Percentiles rank a stretch among this genome's conserved stretches.
These are phyloP conservation scores for Typhlichthys subterraneus DNA, from an alignment of 2,797 vertebrate species.

Conservation along the genomic window DNA sequence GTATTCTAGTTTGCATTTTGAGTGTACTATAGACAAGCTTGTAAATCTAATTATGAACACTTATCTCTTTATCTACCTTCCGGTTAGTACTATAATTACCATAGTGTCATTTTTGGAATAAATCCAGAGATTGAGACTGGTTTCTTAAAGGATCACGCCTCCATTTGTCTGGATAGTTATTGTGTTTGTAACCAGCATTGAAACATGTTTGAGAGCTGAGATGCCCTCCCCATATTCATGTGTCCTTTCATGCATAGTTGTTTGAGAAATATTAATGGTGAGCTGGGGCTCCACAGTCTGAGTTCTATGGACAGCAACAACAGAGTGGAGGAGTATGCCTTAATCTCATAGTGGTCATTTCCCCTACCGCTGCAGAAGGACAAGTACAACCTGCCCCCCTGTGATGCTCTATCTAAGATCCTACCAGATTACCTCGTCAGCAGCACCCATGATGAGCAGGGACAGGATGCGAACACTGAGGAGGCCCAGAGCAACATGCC, in stretches of 20 bases:
- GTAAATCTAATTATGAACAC: too few species aligned
- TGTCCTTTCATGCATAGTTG: too few species aligned
- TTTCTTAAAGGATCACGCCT: background rate
- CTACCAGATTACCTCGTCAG: constrained; percentile 48
- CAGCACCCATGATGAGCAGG: constrained; percentile 30
- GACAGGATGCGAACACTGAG: constrained; percentile 24
- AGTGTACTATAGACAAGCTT: too few species aligned
- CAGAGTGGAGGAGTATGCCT: background rate
- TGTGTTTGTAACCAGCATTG: too few species aligned
- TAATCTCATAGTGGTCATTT: background rate
- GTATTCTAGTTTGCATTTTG: constrained; percentile 39
- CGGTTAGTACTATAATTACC: background rate
- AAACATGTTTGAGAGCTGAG: too few species aligned
- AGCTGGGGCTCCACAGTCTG: too few species aligned
- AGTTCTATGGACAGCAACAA: too few species aligned
- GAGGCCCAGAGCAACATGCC: constrained; percentile 23
- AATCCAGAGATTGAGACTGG: background rate
- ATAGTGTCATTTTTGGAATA: background rate
- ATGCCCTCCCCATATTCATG: too few species aligned
- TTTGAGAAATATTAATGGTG: too few species aligned
- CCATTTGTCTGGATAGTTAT: too few species aligned
- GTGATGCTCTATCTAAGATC: constrained; percentile 66
- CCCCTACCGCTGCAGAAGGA: constrained; percentile 51
- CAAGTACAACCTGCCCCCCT: constrained; percentile 49
- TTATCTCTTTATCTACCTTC: too few species aligned